phyloP scores from a whole-genome alignment of 37 sponge, comb jelly and placozoan species.

The Cladorhizidae sp. region DNA sequence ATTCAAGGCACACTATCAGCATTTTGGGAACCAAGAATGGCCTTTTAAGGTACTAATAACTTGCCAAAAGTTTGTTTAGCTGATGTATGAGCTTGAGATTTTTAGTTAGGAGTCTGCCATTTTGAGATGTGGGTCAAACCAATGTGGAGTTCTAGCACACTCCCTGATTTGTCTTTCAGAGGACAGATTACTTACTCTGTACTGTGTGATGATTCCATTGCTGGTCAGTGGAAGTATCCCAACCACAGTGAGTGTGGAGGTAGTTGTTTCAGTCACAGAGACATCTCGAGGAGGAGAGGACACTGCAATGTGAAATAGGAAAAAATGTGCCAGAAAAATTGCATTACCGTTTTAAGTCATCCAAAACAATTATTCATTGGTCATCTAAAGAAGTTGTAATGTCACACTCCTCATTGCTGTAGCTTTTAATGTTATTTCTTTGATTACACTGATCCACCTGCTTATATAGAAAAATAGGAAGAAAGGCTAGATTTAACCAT shows the following conservation, averaged over 20 bases:
- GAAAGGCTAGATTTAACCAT: too few species aligned
- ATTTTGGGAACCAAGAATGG: too few species aligned
- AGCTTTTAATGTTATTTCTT: too few species aligned
- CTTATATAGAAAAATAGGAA: too few species aligned
- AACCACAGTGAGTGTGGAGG: slow-evolving; percentile 13
- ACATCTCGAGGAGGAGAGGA: slow-evolving; percentile 35
- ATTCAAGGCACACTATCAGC: not conserved
- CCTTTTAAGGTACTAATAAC: too few species aligned
- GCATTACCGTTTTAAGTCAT: too few species aligned
- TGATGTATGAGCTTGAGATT: too few species aligned
- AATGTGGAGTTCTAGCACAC: not conserved
- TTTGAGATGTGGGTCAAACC: not conserved
- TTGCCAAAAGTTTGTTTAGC: too few species aligned
- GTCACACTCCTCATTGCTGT: too few species aligned
- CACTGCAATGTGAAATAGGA: slow-evolving; percentile 3
- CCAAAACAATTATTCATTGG: too few species aligned
- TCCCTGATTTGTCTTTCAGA: not conserved
- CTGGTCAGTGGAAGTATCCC: slow-evolving; percentile 47
- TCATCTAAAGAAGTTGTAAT: too few species aligned
- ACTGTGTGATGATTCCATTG: slow-evolving; percentile 64
- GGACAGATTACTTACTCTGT: slow-evolving; percentile 24
- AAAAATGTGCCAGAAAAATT: not conserved
- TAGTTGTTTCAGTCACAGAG: not conserved
- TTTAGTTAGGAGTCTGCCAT: not conserved
- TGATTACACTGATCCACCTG: too few species aligned